Percentiles rank a stretch among this genome's conserved stretches.
Evolutionary conservation across 2,797 vertebrate genomes (phyloP).

Genomic region (Chanos chanos): DNA sequence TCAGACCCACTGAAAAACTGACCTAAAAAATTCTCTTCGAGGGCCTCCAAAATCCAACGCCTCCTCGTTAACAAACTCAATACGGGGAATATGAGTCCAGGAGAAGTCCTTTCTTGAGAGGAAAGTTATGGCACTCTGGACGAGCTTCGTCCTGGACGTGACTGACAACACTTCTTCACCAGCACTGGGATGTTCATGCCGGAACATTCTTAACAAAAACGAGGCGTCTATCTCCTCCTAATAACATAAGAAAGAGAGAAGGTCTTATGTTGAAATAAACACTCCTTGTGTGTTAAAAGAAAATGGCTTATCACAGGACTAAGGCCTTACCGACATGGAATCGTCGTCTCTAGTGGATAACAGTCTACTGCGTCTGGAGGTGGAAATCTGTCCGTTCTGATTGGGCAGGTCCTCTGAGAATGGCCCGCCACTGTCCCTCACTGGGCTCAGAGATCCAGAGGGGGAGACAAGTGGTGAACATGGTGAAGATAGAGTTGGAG

Average conservation of each 20-base stretch:
- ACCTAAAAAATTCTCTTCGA: conserved; percentile 68
- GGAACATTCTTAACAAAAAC: conserved; percentile 36
- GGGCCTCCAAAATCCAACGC: conserved; percentile 35
- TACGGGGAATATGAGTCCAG: conserved; percentile 47
- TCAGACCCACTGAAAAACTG: background rate
- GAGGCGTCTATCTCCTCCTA: conserved; percentile 32
- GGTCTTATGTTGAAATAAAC: too few relatives aligned
- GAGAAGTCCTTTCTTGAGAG: conserved; percentile 45
- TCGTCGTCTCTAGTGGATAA: too few relatives aligned
- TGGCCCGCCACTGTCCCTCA: too few relatives aligned
- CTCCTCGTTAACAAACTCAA: conserved; percentile 57
- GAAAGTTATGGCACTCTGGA: conserved; percentile 19
- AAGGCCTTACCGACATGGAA: too few relatives aligned
- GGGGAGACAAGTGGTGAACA: too few relatives aligned
- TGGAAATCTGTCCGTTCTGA: too few relatives aligned
- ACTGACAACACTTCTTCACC: conserved; percentile 4
- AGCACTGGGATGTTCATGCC: conserved; percentile 19
- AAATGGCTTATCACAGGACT: too few relatives aligned
- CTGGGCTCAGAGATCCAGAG: too few relatives aligned
- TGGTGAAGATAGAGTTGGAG: too few relatives aligned
- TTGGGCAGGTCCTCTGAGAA: too few relatives aligned
- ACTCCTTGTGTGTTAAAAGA: too few relatives aligned
- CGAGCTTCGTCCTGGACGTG: conserved; percentile 25
- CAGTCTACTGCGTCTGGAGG: too few relatives aligned
- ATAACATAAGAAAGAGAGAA: background rate